Percentiles rank a stretch among this genome's conserved stretches.
Evolutionary conservation across 2,888 invertebrate genomes (phyloP).

Genomic region (Luperina testacea): DNA sequence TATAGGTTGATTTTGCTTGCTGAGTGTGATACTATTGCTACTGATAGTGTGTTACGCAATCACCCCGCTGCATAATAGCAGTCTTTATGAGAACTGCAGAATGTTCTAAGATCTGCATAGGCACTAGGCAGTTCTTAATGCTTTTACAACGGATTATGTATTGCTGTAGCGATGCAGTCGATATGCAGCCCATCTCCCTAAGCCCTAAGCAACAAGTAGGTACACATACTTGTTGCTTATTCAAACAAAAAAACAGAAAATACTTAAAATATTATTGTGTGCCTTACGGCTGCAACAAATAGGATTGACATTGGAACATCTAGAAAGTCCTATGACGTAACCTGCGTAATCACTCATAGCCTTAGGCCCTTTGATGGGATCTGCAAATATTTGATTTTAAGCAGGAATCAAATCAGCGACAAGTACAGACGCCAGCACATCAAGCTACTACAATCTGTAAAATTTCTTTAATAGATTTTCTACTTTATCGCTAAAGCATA

Average conservation of each 20-base stretch:
- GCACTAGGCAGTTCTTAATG: background rate
- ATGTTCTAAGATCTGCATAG: background rate
- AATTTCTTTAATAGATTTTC: too few relatives aligned
- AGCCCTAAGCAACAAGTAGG: too few relatives aligned
- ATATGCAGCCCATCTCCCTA: background rate
- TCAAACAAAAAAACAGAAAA: too few relatives aligned
- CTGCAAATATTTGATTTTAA: background rate
- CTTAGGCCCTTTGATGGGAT: background rate
- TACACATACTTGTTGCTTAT: background rate
- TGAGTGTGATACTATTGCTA: too few relatives aligned
- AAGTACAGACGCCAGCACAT: background rate
- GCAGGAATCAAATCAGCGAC: background rate
- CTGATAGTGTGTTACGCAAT: too few relatives aligned
- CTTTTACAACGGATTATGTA: too few relatives aligned
- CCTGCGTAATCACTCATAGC: background rate
- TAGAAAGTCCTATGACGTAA: background rate
- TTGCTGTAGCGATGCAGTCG: background rate
- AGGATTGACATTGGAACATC: background rate
- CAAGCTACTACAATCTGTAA: too few relatives aligned
- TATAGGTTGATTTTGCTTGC: too few relatives aligned
- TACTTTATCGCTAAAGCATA: too few relatives aligned
- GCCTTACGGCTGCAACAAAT: too few relatives aligned
- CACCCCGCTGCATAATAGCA: background rate
- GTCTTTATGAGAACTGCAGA: background rate
- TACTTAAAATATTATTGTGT: too few relatives aligned